Evolutionary conservation across 2,113 vertebrate genomes (phyloP), one percentile per base, ranked within the genome.

Genomic region (Rattus rattus): DNA sequence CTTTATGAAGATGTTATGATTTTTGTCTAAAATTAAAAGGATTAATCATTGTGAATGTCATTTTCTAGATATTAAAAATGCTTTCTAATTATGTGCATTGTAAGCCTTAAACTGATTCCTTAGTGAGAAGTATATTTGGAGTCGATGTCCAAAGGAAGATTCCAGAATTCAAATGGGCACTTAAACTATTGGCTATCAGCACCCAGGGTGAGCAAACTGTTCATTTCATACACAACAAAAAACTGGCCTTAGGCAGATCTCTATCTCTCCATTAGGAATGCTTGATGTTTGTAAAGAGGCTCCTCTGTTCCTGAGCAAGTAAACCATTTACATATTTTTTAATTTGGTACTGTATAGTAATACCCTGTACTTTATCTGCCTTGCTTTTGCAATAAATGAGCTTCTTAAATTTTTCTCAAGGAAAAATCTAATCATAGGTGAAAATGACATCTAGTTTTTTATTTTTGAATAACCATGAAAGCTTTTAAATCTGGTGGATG

Each of bases 101-200:
- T 88, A 22, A 88, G 13, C n/a, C 17, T 65, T 94, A 81, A 22
- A 43, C 17, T 93, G 79, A 7, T 73, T 85, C 91, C 28, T 92
- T 61, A 67, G 9, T 79, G 77, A 69, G 43, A 75, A n/a, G 79
- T 85, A 69, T 19, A 89, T 54, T 77, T 88, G 8, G 92, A 87
- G n/a, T 63, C 73, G 33, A 73, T 88, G 1, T 47, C 54, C 77
- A 91, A 77, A 90, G 52, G 43, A 94, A 90, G 16, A 39, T 22
- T 65, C 61, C 61, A 84, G 70, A 83, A 94, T 88, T 77, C 72
- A 33, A 92, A 91, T 73, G 54, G 20, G 52, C 72, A 88, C 67
- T 73, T 84, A 96, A 83, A 88, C 67, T 76, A 67, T 67, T 97
- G 24, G 7, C 11, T 52, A 93, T 54, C 43, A 59, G 54, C 79